Evolutionary conservation across 1,140 invertebrate genomes (phyloP), one percentile per base, ranked within the genome.

Genomic region (Brachystomella parvula): DNA sequence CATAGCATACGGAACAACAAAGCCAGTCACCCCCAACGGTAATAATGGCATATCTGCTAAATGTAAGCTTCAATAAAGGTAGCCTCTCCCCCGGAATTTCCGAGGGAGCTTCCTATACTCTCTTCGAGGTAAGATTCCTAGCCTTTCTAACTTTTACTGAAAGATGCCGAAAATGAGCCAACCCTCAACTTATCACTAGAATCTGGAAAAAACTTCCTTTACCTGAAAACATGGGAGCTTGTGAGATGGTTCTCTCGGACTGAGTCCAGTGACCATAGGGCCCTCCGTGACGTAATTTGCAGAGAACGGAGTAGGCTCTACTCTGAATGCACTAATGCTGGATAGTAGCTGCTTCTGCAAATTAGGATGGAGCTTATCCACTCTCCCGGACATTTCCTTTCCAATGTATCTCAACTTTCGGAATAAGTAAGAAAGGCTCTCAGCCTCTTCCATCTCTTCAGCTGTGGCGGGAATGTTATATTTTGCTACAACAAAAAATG

Each of bases 191-290:
- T n/a, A n/a, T n/a, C n/a, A n/a, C n/a, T n/a, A n/a, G n/a, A n/a
- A n/a, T n/a, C n/a, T n/a, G n/a, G n/a, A n/a, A n/a, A n/a, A n/a
- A n/a, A n/a, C 19, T 39, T 9, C 30, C 66, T 64, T 65, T 74
- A 87, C 85, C 78, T 96, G 93, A 78, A 94, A 96, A 15, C 94
- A 79, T 60, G 93, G 89, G 33, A 96, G 83, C 61, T 89, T 81
- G 77, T 96, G 94, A 1, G 92, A 95, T 19, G 94, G 94, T 76
- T 96, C 93, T 66, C 91, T 82, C 0, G 94, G 94, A 53, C 85
- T 86, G 0, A 97, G 80, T 0, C 92, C 92, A 12, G 92, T 78
- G 73, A 94, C 90, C 92, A 96, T 95, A 0, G 94, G 94, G n/a
- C 94, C 94, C 21, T 88, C 85, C 12, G 84, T 84, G 63, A 85